Base-by-base conservation (phyloP, 2,888 invertebrate genomes). In the Oligia latruncula region DNA sequence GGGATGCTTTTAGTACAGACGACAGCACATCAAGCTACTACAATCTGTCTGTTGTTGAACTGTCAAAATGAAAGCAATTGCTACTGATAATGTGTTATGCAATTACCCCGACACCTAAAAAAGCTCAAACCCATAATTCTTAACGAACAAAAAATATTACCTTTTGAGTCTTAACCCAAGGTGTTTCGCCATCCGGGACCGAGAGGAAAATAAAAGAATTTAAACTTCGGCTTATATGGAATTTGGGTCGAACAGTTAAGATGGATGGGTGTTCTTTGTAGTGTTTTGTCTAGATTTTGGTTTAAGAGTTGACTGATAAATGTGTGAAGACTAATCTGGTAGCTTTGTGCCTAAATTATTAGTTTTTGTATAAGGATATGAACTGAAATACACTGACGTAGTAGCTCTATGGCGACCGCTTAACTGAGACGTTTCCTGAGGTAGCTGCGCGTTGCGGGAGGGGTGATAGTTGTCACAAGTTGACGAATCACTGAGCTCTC, bases 171-270 rank as follows among this genome's bases (percentile, higher is more conserved):
- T 77, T 68, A 52, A 75, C 55, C 55, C 8, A 76, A 83, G 81
- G 81, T 85, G 80, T 86, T 84, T 87, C 77, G 78, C 74, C 81
- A 84, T 78, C 46, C 81, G 35, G 84, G 81, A 79, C 73, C 2
- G 81, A 49, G 80, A 58, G 76, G 35, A 62, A 88, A 87, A 87
- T 81, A 89, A 89, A 88, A 87, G 65, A 77, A 43, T 70, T 9
- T 80, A 40, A 75, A 46, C 23, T 11, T 67, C 1, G 79, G 79
- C 17, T 84, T 84, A 83, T 43, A 88, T 87, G 88, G 81, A 73
- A 85, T 85, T 82, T 58, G 66, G 85, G 82, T 82, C 85, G 71
- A 66, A 17, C 55, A n/a, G 49, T 40, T 46, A 75, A 65, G 71
- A 83, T 74, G n/a, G 74, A 79, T 74, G 46, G 43, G n/a, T n/a